These are phyloP conservation scores for Diphyllodes magnificus DNA, from an alignment of 2,113 vertebrate genomes.

Conservation along the genomic window DNA sequence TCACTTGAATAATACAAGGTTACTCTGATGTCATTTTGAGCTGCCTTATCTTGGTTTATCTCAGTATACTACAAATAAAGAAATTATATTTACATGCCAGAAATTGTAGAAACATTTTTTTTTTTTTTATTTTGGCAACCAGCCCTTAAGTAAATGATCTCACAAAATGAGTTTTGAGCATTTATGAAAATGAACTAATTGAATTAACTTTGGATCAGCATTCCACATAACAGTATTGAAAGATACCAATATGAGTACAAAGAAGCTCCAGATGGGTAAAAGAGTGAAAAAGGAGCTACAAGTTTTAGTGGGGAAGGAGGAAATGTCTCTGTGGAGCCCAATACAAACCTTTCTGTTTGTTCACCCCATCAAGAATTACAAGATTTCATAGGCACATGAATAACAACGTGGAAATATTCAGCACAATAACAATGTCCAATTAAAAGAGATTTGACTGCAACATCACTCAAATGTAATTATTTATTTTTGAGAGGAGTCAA, in stretches of 20 bases:
- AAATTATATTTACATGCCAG: neutral
- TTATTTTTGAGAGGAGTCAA: neutral
- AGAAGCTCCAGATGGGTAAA: neutral
- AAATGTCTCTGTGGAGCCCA: neutral
- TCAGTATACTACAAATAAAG: neutral
- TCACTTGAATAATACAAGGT: neutral
- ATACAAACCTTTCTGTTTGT: neutral
- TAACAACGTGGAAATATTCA: neutral
- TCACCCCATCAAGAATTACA: neutral
- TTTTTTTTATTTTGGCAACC: neutral
- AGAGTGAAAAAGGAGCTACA: neutral
- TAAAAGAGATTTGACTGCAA: neutral
- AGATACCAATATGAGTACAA: neutral
- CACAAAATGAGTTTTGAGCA: neutral
- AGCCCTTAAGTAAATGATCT: neutral
- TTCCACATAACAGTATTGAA: neutral
- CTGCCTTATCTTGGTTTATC: neutral
- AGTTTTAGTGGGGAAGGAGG: neutral
- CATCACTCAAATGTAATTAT: neutral
- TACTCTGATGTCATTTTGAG: neutral
- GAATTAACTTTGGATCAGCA: neutral
- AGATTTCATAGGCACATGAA: neutral
- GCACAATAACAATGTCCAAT: neutral
- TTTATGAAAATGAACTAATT: neutral
- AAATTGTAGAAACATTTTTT: neutral